Evolutionary conservation across 2,797 vertebrate genomes (phyloP), one percentile per base, ranked within the genome.

Genomic region (Zalophus californianus): DNA sequence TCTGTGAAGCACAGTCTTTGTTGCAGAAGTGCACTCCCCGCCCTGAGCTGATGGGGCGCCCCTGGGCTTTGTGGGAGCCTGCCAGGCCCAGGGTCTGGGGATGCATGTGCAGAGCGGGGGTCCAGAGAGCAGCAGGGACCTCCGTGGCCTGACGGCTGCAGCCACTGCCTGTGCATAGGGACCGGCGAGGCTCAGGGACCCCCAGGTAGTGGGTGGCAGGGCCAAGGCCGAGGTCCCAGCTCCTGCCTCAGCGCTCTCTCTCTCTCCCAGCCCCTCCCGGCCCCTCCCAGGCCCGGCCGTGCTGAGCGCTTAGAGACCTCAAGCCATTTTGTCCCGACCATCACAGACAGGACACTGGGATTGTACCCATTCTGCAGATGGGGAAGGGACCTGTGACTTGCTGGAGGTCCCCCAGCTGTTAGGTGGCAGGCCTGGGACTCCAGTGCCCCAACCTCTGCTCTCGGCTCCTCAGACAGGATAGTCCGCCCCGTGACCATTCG

Each of bases 251-350:
- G 32, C 2, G 12, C n/a, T 48, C 50, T 68, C 11, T 35, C 35
- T 35, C 35, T 14, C 11, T 35, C 7, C 5, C 0, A 0, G 3
- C 44, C 0, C 1, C 9, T 32, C 44, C 3, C 0, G 0, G 3
- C 44, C 0, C 1, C 9, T 32, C 44, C 4, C 0, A 0, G 11
- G 62, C 27, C 60, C 14, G 29, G 72, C 60, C 2, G 0, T 1
- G 1, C 2, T 5, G 29, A 48, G 11, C 77, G 2, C 32, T 18
- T 12, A 0, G 25, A 56, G 38, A 25, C 2, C 0, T 64, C 32
- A 4, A 32, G 0, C 16, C 0, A 0, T 25, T 75, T 48, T 13
- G 10, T 7, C 38, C 5, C 3, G 7, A 72, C 23, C 15, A 3
- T 50, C 73, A 20, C 73, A 27, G 27, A 18, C 15, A 29, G 2